Base-by-base conservation (phyloP, 2,797 vertebrate genomes). In the Lepilemur ruficaudatus region DNA sequence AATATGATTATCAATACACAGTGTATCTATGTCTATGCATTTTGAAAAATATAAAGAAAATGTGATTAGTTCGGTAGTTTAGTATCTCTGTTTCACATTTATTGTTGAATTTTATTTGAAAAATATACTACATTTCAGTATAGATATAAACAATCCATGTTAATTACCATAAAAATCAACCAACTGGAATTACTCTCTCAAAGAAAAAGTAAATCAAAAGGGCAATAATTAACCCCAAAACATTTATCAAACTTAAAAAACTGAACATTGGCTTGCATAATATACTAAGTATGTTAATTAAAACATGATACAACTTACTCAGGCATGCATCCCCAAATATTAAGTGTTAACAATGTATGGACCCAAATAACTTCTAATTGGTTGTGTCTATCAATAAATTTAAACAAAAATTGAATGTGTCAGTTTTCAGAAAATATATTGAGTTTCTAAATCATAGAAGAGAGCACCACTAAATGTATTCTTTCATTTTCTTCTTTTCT, bases 151-250 rank as follows among this genome's bases (percentile, higher is more conserved):
- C 1, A 87, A 50, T 72, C 38, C n/a, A 43, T 52, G 17, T 25
- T 81, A 81, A 23, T 76, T 89, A 61, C 10, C 46, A 35, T 63
- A 76, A 95, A 93, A 93, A 50, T 89, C 13, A 93, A 88, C 32
- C n/a, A 79, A 61, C 20, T 50, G 5, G 12, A 57, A 65, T 86
- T 85, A 30, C 5, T 72, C 18, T 52, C 6, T 52, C 46, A 72
- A 69, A 69, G 18, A 41, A 79, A 86, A 87, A 80, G 18, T 30
- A 87, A 48, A 65, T 78, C 1, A 94, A 91, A 93, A 78, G 10
- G 43, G 67, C 23, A 70, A 73, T 80, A 32, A 61, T 80, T 55
- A 63, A 83, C 25, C 10, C 17, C 30, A 23, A 41, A 9, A 32
- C 35, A 88, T 18, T 69, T 93, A 32, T 52, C 18, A 55, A 2